Conservation (phyloP, 2,113 vertebrate genomes). For the Cricetomys ansorgei region DNA sequence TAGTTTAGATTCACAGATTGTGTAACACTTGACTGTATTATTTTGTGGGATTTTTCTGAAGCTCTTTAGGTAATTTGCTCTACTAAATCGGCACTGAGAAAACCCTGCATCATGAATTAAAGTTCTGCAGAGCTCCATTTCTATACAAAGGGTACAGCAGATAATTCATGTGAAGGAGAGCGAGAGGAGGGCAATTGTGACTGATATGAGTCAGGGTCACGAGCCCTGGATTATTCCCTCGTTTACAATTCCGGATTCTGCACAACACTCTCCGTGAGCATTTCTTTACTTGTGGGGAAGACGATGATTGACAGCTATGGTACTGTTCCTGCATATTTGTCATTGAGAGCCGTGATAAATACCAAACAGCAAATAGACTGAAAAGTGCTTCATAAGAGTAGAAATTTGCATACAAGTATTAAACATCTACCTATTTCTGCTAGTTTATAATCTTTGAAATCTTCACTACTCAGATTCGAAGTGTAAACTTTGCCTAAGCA, state of each 20-base stretch:
- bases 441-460: neutral
- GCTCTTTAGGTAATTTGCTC: neutral
- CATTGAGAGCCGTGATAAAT: neutral
- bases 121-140: neutral
- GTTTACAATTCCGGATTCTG: neutral
- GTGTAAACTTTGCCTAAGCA: neutral
- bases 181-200: neutral
- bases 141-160: neutral
- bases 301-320: neutral
- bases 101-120: neutral
- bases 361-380: neutral
- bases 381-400: neutral
- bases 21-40: neutral
- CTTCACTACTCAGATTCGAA: neutral
- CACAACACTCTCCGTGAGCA: neutral
- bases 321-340: neutral
- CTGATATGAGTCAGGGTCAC: neutral
- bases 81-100: neutral
- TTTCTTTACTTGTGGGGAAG: neutral
- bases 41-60: neutral
- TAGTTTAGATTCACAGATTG: neutral
- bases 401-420: conserved; percentile 29
- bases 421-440: neutral
- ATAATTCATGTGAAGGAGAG: neutral
- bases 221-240: neutral